Conservation (phyloP, 1,140 invertebrate genomes). For the Xylocopa sonorina region DNA sequence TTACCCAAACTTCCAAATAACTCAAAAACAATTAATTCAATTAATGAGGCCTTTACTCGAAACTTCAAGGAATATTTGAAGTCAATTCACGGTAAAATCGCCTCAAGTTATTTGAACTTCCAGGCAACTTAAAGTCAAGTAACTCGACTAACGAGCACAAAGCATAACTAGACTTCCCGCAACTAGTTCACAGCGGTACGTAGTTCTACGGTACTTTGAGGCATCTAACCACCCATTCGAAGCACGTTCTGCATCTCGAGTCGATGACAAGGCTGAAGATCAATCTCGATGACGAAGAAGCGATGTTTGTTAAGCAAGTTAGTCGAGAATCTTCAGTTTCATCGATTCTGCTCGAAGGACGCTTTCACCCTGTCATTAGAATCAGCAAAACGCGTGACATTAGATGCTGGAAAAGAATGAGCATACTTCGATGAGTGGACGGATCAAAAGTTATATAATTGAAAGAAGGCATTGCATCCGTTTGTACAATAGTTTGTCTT, state of each 20-base stretch:
- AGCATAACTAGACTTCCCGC: no score
- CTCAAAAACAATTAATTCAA: no score
- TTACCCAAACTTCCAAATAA: no score
- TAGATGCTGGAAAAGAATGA: not conserved
- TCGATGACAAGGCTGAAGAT: not conserved
- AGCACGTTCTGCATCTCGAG: not conserved
- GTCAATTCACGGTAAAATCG: no score
- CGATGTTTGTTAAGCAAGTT: constrained; percentile 25
- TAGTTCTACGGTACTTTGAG: no score
- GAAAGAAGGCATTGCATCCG: not conserved
- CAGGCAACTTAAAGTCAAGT: no score
- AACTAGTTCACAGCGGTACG: no score
- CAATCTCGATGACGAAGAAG: not conserved
- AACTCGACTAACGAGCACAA: no score
- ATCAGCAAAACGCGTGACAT: constrained; percentile 2
- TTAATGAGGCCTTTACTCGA: no score
- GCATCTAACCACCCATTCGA: not conserved
- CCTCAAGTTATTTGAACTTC: no score
- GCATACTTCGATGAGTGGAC: not conserved
- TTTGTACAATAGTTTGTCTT: not conserved
- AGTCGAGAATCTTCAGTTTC: constrained; percentile 3
- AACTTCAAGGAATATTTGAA: no score
- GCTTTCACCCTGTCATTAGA: constrained; percentile 53
- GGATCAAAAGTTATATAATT: constrained; percentile 10
- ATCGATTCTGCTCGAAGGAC: constrained; percentile 17